These are phyloP conservation scores for Montipora cactus DNA, from an alignment of 64 coral and sea anemone species.

Conservation along the genomic window DNA sequence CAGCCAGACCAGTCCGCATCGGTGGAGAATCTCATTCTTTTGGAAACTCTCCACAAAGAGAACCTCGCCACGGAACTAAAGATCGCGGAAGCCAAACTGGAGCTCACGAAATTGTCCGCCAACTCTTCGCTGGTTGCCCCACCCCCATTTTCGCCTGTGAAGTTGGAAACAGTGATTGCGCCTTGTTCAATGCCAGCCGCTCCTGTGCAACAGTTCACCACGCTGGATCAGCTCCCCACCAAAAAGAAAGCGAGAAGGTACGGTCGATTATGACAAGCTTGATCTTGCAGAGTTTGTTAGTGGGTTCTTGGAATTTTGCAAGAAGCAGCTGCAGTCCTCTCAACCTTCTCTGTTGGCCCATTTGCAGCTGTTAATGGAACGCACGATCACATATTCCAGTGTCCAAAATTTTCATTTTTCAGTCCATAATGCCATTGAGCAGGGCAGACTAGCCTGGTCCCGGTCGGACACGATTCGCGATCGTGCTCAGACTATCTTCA, in stretches of 20 bases:
- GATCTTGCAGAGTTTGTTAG: slow-evolving; percentile 50
- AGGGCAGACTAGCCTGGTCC: slow-evolving; percentile 8
- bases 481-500: slow-evolving; percentile 42
- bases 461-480: background rate
- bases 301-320: slow-evolving; percentile 42
- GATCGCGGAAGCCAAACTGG: background rate
- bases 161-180: background rate
- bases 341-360: slow-evolving; percentile 32
- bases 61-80: background rate
- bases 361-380: slow-evolving; percentile 54
- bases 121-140: background rate
- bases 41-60: background rate
- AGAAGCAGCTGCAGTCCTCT: slow-evolving; percentile 36
- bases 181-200: background rate
- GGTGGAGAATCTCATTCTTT: background rate
- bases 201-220: background rate
- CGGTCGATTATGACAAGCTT: slow-evolving; percentile 30
- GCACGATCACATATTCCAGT: slow-evolving; percentile 47
- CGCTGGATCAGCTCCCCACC: background rate
- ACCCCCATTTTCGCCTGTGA: background rate
- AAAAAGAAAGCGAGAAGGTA: slow-evolving; percentile 46
- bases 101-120: background rate
- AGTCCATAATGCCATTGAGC: slow-evolving; percentile 33
- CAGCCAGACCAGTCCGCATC: background rate
- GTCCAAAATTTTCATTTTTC: slow-evolving; percentile 47